Evolutionary conservation across 2,888 invertebrate species (phyloP), one percentile per base, ranked within the genome.

Genomic region (Monopis laevigella): DNA sequence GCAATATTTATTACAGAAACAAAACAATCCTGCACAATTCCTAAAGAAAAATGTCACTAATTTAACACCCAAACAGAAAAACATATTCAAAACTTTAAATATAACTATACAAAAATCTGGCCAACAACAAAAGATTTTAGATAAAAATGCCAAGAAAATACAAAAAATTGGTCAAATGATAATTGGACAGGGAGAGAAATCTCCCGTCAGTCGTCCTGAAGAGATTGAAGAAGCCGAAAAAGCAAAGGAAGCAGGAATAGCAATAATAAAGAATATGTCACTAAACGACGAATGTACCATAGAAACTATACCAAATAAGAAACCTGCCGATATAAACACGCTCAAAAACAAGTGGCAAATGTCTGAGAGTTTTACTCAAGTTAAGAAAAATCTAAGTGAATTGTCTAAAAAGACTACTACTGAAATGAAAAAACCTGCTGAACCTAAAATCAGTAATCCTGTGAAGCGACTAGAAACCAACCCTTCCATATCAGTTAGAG

Each of bases 401-500:
- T 46, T 82, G 0, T 82, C 82, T 0, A 80, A 78, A 50, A 81
- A 78, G 34, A 56, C 56, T 0, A 74, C 72, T 28, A 81, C 70
- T 48, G 78, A 71, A 7, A 64, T 67, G 1, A 82, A 78, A 49
- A 82, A 75, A 50, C 29, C 50, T 0, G 49, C 54, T 0, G 84
- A 84, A 17, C 65, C 45, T 0, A 78, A 73, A 54, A 81, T 77
- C 51, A 72, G 85, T 0, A 85, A 87, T 43, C 87, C 86, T 0
- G 88, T 88, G 1, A 86, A 85, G 52, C 70, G 87, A 54, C 61
- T 88, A n/a, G 88, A 88, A 41, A 86, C 87, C 0, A 92, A 92
- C 65, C 90, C 91, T 0, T 90, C 90, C n/a, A 89, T 92, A 53
- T 91, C 90, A 2, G 91, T 92, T 13, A 74, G 92, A 28, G 90